These are phyloP conservation scores for Lemur catta DNA, from an alignment of 2,797 vertebrate species.

Conservation along the genomic window DNA sequence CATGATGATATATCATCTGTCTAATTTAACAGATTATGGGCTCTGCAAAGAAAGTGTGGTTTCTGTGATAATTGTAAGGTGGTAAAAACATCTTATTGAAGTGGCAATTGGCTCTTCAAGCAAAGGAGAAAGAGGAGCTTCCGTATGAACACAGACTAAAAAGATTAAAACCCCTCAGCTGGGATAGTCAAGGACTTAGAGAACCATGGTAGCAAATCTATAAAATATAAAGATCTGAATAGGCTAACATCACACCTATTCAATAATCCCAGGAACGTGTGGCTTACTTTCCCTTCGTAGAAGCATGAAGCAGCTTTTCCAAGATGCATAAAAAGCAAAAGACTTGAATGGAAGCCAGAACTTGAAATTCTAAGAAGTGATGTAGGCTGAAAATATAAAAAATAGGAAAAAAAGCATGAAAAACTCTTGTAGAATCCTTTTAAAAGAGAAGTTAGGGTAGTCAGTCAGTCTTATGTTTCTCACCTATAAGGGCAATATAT, in stretches of 20 bases:
- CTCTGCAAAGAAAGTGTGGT: background rate
- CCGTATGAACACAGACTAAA: background rate
- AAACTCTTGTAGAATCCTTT: background rate
- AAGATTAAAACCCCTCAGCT: background rate
- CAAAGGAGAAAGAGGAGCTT: background rate
- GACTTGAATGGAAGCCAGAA: background rate
- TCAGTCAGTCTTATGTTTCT: background rate
- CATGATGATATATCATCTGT: background rate
- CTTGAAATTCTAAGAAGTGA: conserved; percentile 22
- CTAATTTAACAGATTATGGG: background rate
- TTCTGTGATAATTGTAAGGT: background rate
- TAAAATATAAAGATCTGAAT: background rate
- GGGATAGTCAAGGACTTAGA: background rate
- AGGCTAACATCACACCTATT: background rate
- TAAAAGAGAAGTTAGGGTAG: background rate
- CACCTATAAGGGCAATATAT: background rate
- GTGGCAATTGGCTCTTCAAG: background rate
- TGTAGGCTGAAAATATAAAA: background rate
- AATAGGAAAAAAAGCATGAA: background rate
- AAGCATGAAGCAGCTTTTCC: background rate
- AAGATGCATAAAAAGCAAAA: background rate
- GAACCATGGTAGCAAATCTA: background rate
- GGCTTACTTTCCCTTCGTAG: background rate
- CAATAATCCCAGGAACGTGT: background rate
- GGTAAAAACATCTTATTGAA: background rate